A percentile compares a stretch with the other conserved stretches of the same genome.
phyloP scores from a whole-genome alignment of 2,888 invertebrate genomes.

The Platypus cylindrus region DNA sequence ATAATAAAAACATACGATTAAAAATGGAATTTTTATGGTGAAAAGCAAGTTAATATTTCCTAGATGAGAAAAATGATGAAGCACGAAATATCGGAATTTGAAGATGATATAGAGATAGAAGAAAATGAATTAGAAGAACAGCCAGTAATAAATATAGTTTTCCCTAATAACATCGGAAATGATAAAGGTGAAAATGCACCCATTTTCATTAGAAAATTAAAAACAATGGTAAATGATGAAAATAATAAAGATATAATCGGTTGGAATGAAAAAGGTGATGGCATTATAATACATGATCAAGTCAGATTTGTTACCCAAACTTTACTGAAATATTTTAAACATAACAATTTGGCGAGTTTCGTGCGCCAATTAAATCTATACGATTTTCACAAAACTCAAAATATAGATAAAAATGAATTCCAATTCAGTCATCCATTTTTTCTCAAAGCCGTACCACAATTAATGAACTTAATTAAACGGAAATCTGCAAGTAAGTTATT shows the following conservation, averaged over 20 bases:
- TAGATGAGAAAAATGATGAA: too few species aligned
- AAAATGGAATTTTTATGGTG: too few species aligned
- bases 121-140: too few species aligned
- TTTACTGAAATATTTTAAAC: constrained; percentile 90
- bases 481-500: constrained; percentile 44
- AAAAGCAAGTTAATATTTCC: too few species aligned
- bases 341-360: constrained; percentile 96
- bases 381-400: constrained; percentile 89
- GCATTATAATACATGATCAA: constrained; percentile 88
- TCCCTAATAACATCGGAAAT: too few species aligned
- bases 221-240: constrained; percentile 24
- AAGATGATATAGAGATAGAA: too few species aligned
- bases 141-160: constrained; percentile 9
- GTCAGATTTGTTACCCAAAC: constrained; percentile 79
- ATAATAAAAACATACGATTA: too few species aligned
- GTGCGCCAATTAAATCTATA: constrained; percentile 96
- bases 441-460: constrained; percentile 63
- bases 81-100: too few species aligned
- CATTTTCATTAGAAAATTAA: constrained; percentile 22
- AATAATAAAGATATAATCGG: constrained; percentile 19
- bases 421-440: constrained; percentile 91
- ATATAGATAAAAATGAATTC: constrained; percentile 77
- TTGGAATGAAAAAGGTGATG: constrained; percentile 47
- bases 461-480: constrained; percentile 65
- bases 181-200: constrained; percentile 12